A percentile compares a stretch with the other conserved stretches of the same genome.
Conservation (phyloP, 2,113 vertebrate species). For the Phodopus roborovskii region DNA sequence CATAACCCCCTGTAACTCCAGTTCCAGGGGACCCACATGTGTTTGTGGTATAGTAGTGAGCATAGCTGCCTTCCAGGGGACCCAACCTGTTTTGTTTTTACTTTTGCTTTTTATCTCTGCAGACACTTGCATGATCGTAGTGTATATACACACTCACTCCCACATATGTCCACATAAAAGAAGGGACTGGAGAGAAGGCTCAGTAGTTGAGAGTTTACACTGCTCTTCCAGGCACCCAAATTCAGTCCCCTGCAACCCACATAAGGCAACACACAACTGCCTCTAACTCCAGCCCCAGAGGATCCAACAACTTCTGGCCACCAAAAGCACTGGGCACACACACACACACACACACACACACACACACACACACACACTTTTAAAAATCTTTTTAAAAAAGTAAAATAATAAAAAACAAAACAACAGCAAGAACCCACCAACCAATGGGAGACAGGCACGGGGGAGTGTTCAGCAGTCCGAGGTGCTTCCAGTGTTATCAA, state of each 20-base stretch:
- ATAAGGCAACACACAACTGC: neutral
- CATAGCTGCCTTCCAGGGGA: neutral
- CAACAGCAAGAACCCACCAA: neutral
- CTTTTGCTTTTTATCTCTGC: neutral
- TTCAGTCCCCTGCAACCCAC: neutral
- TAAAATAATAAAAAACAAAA: neutral
- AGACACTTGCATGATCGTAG: neutral
- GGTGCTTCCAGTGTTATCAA: neutral
- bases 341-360: neutral
- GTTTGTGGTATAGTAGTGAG: too few relatives aligned
- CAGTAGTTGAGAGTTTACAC: neutral
- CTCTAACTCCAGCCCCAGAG: neutral
- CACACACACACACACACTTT: neutral
- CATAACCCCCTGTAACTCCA: neutral
- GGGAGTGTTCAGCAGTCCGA: neutral
- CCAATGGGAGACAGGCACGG: neutral
- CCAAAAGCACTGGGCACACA: neutral
- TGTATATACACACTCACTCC: neutral
- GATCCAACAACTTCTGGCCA: neutral
- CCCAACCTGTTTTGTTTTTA: neutral
- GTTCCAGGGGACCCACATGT: neutral
- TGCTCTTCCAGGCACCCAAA: neutral
- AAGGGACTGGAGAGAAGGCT: neutral
- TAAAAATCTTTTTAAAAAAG: neutral
- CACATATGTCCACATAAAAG: neutral